Evolutionary conservation across 2,113 vertebrate genomes (phyloP).

Genomic region (Mohoua ochrocephala): DNA sequence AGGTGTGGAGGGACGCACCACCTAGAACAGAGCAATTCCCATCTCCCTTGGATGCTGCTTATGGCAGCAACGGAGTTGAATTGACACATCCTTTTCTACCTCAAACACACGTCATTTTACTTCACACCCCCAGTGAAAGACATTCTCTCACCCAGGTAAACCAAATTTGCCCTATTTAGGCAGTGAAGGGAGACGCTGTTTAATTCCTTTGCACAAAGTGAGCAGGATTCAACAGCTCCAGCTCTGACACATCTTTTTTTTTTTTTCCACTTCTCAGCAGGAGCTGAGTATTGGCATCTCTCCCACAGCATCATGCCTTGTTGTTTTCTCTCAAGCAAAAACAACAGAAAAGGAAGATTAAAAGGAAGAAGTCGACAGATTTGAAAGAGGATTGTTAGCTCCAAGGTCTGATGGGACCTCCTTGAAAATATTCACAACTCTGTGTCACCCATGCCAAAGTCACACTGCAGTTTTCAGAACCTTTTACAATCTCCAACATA

Average conservation of each 20-base stretch:
- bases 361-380: conserved; percentile 48
- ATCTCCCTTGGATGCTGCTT: neutral
- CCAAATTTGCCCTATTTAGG: neutral
- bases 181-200: neutral
- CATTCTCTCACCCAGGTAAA: neutral
- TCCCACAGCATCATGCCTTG: conserved; percentile 49
- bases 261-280: conserved; percentile 43
- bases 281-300: conserved; percentile 54
- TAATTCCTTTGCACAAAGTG: conserved; percentile 27
- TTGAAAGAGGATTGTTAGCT: conserved; percentile 21
- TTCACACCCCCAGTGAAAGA: neutral
- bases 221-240: conserved; percentile 37
- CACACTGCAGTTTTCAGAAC: neutral
- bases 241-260: neutral
- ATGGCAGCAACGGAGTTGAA: neutral
- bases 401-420: conserved; percentile 20
- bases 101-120: neutral
- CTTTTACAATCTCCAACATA: neutral
- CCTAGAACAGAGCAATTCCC: neutral
- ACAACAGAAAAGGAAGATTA: conserved; percentile 44
- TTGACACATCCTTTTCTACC: neutral
- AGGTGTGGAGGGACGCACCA: neutral
- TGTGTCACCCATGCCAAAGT: conserved; percentile 1
- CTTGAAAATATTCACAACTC: neutral
- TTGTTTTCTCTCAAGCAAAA: conserved; percentile 52